These are phyloP conservation scores for Uropetala carovei DNA, from an alignment of 2,888 invertebrate species.

Conservation along the genomic window DNA sequence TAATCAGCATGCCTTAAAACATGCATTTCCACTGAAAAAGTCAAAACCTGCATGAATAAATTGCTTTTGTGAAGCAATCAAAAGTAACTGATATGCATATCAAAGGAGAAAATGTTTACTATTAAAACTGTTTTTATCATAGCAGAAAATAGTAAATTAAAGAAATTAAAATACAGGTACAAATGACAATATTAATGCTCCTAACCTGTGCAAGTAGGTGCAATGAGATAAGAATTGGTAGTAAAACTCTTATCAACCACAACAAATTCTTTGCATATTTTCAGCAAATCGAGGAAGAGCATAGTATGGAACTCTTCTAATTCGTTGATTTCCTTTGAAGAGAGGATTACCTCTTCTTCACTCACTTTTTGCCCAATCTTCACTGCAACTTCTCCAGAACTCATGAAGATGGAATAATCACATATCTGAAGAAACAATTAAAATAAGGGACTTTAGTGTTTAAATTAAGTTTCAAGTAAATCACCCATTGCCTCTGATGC, in stretches of 20 bases:
- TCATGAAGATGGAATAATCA: constrained; percentile 85
- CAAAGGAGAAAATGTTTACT: too few species aligned
- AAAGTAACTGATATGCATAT: too few species aligned
- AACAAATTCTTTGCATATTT: constrained; percentile 80
- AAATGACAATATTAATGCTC: too few species aligned
- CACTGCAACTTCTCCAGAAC: constrained; percentile 80
- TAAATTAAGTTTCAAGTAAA: too few species aligned
- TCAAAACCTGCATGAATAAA: too few species aligned
- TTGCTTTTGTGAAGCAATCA: too few species aligned
- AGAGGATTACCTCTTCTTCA: constrained; percentile 74
- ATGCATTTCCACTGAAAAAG: too few species aligned
- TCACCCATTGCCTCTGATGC: too few species aligned
- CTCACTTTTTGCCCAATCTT: constrained; percentile 77
- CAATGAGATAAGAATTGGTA: constrained; percentile 44
- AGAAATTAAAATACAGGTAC: background rate
- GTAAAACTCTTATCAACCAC: constrained; percentile 67
- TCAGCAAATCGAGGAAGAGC: constrained; percentile 84
- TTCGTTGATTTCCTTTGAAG: constrained; percentile 76
- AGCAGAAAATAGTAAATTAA: too few species aligned
- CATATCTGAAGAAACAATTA: constrained; percentile 73
- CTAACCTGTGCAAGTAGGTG: constrained; percentile 48
- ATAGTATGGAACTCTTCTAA: constrained; percentile 83
- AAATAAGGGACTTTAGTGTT: background rate
- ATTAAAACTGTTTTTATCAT: too few species aligned
- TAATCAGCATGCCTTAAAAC: too few species aligned